These are phyloP conservation scores for Amazona vittata DNA, from an alignment of 2,113 vertebrate species.

Conservation along the genomic window DNA sequence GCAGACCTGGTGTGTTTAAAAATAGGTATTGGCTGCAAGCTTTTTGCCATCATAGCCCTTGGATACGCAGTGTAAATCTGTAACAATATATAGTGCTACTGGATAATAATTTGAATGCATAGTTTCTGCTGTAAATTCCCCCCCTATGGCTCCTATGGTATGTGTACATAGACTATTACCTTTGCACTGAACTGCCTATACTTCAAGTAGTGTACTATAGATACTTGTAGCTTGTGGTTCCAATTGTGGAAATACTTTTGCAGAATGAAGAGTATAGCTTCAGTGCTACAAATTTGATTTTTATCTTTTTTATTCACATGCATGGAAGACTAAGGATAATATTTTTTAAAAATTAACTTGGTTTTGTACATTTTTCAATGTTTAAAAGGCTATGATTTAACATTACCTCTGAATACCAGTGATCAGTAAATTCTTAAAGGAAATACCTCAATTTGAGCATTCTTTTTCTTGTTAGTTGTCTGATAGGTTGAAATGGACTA, in stretches of 20 bases:
- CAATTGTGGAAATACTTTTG: background rate
- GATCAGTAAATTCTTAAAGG: constrained; percentile 56
- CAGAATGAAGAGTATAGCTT: constrained; percentile 27
- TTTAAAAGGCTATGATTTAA: constrained; percentile 51
- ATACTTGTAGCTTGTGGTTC: background rate
- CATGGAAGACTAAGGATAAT: constrained; percentile 47
- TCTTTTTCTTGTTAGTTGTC: constrained; percentile 43
- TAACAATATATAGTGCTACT: constrained; percentile 3
- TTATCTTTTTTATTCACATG: constrained; percentile 69
- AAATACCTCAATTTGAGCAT: constrained; percentile 70
- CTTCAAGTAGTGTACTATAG: background rate
- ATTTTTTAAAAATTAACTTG: constrained; percentile 60
- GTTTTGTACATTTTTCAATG: constrained; percentile 69
- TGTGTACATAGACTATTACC: constrained; percentile 24
- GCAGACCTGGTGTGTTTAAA: background rate
- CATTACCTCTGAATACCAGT: constrained; percentile 63
- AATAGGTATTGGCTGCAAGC: background rate
- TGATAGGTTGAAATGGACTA: background rate
- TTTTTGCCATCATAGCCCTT: constrained; percentile 21
- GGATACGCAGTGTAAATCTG: constrained; percentile 35
- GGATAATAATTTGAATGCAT: background rate
- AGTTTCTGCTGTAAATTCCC: constrained; percentile 35
- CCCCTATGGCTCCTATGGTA: background rate
- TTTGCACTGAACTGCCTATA: constrained; percentile 32
- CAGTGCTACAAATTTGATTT: constrained; percentile 55